Evolutionary conservation across 2,888 invertebrate species (phyloP).

Genomic region (Lycocerus yunnanus): DNA sequence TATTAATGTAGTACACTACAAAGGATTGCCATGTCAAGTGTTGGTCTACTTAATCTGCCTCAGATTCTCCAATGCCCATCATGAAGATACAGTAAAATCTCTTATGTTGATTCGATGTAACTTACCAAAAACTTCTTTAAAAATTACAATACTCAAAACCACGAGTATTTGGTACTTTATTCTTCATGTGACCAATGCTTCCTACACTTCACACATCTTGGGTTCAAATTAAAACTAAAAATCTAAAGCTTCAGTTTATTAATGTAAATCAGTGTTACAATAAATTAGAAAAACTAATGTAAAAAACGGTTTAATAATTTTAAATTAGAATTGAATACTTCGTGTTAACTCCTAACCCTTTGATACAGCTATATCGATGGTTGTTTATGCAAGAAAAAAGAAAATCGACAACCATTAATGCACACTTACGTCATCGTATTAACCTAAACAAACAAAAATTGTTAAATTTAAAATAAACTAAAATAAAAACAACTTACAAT

Average conservation of each 20-base stretch:
- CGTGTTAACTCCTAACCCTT: background rate
- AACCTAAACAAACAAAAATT: conserved; percentile 56
- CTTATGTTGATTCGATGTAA: too few relatives aligned
- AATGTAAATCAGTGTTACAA: background rate
- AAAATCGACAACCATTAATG: background rate
- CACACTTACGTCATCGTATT: conserved; percentile 58
- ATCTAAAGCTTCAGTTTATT: background rate
- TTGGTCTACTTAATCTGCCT: too few relatives aligned
- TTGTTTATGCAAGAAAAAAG: background rate
- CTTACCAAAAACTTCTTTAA: too few relatives aligned
- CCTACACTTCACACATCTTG: background rate
- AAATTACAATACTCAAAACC: too few relatives aligned
- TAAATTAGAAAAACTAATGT: background rate
- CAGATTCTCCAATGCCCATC: too few relatives aligned
- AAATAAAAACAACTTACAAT: conserved; percentile 72
- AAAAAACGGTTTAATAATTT: background rate
- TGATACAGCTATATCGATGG: background rate
- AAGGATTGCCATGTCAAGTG: too few relatives aligned
- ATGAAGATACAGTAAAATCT: too few relatives aligned
- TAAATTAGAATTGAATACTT: background rate
- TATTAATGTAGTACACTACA: too few relatives aligned
- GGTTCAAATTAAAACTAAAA: background rate
- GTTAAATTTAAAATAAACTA: conserved; percentile 10
- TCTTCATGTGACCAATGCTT: too few relatives aligned
- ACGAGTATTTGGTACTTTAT: too few relatives aligned